Base-by-base conservation (phyloP, 2,113 vertebrate genomes). In the Potamarius usumacintae region DNA sequence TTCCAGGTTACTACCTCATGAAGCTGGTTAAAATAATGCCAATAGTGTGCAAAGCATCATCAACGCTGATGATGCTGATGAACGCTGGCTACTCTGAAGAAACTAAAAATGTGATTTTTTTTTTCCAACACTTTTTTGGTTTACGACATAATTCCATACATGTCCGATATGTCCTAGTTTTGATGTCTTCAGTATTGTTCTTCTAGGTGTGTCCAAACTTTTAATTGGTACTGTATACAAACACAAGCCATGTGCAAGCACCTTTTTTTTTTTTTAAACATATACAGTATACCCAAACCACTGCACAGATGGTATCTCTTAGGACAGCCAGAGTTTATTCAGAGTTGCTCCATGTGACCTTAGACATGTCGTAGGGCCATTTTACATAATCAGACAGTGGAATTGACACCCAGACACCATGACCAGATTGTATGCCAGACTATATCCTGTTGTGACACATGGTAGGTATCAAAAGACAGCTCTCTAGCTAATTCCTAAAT, bases 391-490 rank as follows among this genome's bases (percentile, higher is more conserved):
- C n/a, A 77, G 81, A 20, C 81, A 34, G 57, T 22, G 27, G 42
- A 52, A 57, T 86, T 71, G 77, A 79, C 79, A 57, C 58, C 7
- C 50, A 83, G 48, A 83, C 71, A 77, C 81, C 25, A 50, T 63
- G 69, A 63, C n/a, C 86, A 87, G 86, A 87, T 77, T 83, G 86
- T 71, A 27, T 65, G 81, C 81, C 50, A 83, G 86, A 87, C 86
- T 77, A 67, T 77, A 84, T 22, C 42, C 58, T 83, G 81, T 74
- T 30, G 71, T 77, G 58, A 67, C 81, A 76, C 58, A 72, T 58
- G 81, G 69, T 83, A 18, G 50, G 71, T 82, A 63, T 87, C 55
- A 76, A 55, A 87, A 50, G n/a, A 42, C 80, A 53, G 71, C 30
- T 83, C 67, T 48, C 42, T 25, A 76, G 60, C 18, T 86, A 69